phyloP scores from a whole-genome alignment of 2,888 invertebrate genomes.

The Bombylius major region DNA sequence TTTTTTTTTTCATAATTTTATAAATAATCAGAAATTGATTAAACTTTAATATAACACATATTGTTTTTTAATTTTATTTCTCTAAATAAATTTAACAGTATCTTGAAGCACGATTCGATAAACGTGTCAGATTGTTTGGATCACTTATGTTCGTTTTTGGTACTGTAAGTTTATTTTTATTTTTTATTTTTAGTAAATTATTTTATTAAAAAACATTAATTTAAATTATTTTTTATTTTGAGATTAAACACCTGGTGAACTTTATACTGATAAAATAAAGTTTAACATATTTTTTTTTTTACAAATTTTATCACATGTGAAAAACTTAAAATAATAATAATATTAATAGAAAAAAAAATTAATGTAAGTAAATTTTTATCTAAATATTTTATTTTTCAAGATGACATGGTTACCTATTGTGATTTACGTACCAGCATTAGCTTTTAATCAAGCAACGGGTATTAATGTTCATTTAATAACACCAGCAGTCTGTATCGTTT shows the following conservation, averaged over 20 bases:
- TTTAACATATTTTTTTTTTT: background rate
- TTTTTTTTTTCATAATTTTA: background rate
- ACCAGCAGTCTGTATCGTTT: slow-evolving; percentile 59
- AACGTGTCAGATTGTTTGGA: slow-evolving; percentile 50
- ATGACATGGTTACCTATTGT: slow-evolving; percentile 59
- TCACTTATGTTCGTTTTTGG: slow-evolving; percentile 50
- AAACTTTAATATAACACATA: background rate
- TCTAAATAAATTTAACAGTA: slow-evolving; percentile 38
- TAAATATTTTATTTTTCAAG: slow-evolving; percentile 28
- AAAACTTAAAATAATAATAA: too few species aligned
- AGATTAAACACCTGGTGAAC: too few species aligned
- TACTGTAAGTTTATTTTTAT: slow-evolving; percentile 41
- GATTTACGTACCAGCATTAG: slow-evolving; percentile 58
- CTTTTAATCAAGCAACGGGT: slow-evolving; percentile 68
- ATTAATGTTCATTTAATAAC: slow-evolving; percentile 61
- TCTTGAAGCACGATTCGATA: slow-evolving; percentile 51
- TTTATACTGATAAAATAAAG: too few species aligned
- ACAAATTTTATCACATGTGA: background rate
- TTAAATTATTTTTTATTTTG: too few species aligned
- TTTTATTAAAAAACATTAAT: too few species aligned
- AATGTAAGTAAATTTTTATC: too few species aligned
- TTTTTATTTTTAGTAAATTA: too few species aligned
- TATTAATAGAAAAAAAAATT: background rate
- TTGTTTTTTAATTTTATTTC: too few species aligned
- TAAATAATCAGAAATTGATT: background rate